Evolutionary conservation across 2,797 vertebrate species (phyloP).

Genomic region (Cyprinodon diabolis): DNA sequence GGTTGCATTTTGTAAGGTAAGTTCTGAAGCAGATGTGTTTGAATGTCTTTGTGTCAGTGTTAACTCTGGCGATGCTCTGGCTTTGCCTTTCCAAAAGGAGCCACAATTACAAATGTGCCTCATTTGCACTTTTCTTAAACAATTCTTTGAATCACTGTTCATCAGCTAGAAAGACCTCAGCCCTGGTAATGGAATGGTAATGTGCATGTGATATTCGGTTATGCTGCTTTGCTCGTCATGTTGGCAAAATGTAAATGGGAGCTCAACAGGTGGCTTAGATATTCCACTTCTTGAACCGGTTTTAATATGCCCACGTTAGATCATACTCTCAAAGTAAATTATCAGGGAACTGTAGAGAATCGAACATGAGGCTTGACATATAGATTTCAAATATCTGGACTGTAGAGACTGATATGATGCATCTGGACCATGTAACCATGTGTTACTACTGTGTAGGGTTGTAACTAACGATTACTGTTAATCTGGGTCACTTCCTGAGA

Average conservation of each 20-base stretch:
- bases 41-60: not conserved
- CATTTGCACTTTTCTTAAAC: not conserved
- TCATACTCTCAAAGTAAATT: not conserved
- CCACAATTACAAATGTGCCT: not conserved
- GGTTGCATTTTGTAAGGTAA: not conserved
- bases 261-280: not conserved
- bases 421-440: not conserved
- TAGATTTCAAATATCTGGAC: too few species aligned
- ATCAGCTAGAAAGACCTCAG: not conserved
- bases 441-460: not conserved
- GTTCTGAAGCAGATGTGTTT: not conserved
- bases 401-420: too few species aligned
- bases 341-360: not conserved
- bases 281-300: not conserved
- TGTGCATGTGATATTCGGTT: not conserved
- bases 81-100: not conserved
- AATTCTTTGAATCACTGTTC: not conserved
- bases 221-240: not conserved
- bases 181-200: not conserved
- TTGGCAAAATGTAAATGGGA: not conserved
- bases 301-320: not conserved
- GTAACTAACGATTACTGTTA: too few species aligned
- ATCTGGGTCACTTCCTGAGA: too few species aligned
- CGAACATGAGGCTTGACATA: not conserved
- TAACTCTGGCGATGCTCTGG: too few species aligned